Base-by-base conservation (phyloP, 2,113 vertebrate genomes). In the Prietella phreatophila region DNA sequence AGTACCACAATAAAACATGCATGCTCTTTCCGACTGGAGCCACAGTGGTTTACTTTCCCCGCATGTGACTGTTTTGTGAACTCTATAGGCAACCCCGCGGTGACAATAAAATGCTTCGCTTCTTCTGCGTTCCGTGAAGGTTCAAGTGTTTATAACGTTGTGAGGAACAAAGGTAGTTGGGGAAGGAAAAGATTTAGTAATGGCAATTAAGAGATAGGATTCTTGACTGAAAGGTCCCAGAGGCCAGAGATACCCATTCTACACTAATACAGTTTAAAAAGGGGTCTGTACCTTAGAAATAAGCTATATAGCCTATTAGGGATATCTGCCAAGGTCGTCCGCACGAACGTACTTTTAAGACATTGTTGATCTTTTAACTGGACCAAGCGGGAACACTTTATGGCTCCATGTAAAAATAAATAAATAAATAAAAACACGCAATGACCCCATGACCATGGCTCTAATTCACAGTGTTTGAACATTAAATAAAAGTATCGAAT, bases 41-140 rank as follows among this genome's bases (percentile, higher is more conserved):
- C 75, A 63, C 89, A 93, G 93, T 90, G 92, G 91, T 92, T 93
- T 92, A 91, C 93, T 89, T 93, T 92, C 91, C 92, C 87, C 91
- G 67, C 79, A 88, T 87, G 89, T 93, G 94, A 94, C 95, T 95
- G 93, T 90, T 91, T 92, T 89, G 93, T 95, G 95, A 96, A 95
- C 95, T 89, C 93, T 91, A 87, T 91, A 82, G 56, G 86, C 81
- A 86, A 92, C 94, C 95, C 94, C 92, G 92, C 89, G 90, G 95
- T 94, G 95, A 94, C 95, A 95, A 94, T 95, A 95, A 95, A 96
- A 95, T 88, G 93, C 94, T 93, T 95, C 93, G 93, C 92, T 94
- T 94, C 94, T 92, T 93, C 89, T 92, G 91, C 93, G 90, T 89
- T 91, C 93, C 92, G 92, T 89, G 93, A 94, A 92, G 94, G 94